A percentile compares a stretch with the other conserved stretches of the same genome.
phyloP scores from a whole-genome alignment of 1,140 invertebrate genomes.

The Dendrolimus punctatus region DNA sequence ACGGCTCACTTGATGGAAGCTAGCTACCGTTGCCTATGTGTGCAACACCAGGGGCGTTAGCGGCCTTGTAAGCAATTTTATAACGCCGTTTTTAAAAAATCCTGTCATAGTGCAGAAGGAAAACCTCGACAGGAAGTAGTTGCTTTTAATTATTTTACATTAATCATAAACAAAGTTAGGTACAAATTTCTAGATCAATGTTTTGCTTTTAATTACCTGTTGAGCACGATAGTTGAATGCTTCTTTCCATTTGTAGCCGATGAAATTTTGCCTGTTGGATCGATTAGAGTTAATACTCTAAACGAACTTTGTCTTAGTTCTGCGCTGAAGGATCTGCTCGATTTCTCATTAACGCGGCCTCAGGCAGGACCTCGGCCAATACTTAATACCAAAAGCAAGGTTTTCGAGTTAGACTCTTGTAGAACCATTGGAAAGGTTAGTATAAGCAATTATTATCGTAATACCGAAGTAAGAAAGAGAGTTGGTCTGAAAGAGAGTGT shows the following conservation, averaged over 20 bases:
- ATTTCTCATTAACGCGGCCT: slow-evolving; percentile 51
- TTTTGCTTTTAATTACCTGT: slow-evolving; percentile 3
- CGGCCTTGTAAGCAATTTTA: too few species aligned
- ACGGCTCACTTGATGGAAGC: too few species aligned
- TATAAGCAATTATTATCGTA: background rate
- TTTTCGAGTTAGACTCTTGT: slow-evolving; percentile 65
- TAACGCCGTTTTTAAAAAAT: too few species aligned
- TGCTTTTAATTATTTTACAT: too few species aligned
- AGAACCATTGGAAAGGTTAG: slow-evolving; percentile 65
- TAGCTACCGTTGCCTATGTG: too few species aligned
- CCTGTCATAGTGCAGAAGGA: too few species aligned
- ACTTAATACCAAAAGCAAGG: slow-evolving; percentile 65
- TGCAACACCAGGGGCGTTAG: too few species aligned
- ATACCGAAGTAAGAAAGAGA: too few species aligned
- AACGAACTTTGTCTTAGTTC: slow-evolving; percentile 54
- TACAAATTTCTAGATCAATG: background rate
- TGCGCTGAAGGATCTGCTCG: slow-evolving; percentile 58
- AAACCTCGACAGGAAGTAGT: too few species aligned
- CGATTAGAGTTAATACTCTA: slow-evolving; percentile 58
- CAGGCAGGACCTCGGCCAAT: slow-evolving; percentile 40
- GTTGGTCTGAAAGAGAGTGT: too few species aligned
- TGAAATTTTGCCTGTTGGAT: slow-evolving; percentile 63
- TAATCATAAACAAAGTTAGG: too few species aligned
- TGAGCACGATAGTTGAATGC: background rate
- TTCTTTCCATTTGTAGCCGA: slow-evolving; percentile 42